phyloP scores from a whole-genome alignment of 2,888 invertebrate genomes.

The Dugesia japonica region DNA sequence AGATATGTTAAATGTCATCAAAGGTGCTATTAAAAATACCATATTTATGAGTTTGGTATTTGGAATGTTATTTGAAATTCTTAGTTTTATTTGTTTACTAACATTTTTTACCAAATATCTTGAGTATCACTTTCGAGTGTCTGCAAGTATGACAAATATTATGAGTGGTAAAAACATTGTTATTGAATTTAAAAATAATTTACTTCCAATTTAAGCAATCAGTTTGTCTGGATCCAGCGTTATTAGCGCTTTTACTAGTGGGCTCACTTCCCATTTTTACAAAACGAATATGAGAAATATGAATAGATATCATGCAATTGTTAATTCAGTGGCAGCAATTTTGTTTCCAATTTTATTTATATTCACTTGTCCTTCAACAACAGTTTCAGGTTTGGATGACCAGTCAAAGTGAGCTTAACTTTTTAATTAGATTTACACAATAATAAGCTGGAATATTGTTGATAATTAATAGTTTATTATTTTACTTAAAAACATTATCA shows the following conservation, averaged over 20 bases:
- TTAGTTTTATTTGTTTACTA: slow-evolving; percentile 24
- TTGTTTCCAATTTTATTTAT: background rate
- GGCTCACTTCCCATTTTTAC: background rate
- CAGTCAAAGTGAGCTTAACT: background rate
- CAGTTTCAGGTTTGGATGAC: background rate
- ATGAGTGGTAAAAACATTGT: slow-evolving; percentile 22
- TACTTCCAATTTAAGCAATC: background rate
- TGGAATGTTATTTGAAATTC: slow-evolving; percentile 16
- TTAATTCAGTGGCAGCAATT: background rate
- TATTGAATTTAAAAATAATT: too few relatives aligned
- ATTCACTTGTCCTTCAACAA: background rate
- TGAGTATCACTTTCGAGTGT: slow-evolving; percentile 22
- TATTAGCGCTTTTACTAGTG: background rate
- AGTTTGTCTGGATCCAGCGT: background rate
- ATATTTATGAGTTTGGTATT: background rate
- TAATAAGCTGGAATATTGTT: too few relatives aligned
- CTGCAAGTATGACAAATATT: slow-evolving; percentile 6
- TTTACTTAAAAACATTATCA: too few relatives aligned
- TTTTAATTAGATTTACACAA: too few relatives aligned
- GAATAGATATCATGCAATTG: background rate
- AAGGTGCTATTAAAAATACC: background rate
- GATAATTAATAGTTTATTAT: too few relatives aligned
- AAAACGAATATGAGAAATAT: background rate
- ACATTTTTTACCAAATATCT: slow-evolving; percentile 28
- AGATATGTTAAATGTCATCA: background rate